A percentile compares a stretch with the other conserved stretches of the same genome.
phyloP scores from a whole-genome alignment of 1,140 invertebrate genomes.

The Philaenus spumarius region DNA sequence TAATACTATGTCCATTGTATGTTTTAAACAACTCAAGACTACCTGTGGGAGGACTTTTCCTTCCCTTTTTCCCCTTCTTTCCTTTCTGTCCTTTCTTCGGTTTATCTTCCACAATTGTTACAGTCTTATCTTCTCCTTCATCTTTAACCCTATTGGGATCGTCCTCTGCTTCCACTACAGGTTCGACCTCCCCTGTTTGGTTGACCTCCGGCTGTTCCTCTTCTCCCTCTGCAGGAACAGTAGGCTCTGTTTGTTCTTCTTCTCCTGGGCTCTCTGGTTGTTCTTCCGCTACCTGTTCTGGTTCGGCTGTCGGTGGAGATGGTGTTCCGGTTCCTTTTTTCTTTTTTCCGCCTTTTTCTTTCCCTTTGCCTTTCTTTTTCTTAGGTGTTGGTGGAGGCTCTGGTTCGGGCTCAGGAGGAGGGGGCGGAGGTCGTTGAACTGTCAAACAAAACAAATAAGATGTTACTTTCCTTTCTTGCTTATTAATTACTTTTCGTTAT shows the following conservation, averaged over 20 bases:
- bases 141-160: constrained; percentile 1
- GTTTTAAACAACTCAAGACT: no score
- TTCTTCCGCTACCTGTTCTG: no score
- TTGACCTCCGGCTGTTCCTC: constrained; percentile 34
- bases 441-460: not conserved
- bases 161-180: constrained; percentile 17
- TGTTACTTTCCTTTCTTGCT: no score
- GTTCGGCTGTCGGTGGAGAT: no score
- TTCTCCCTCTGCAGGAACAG: not conserved
- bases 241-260: constrained; percentile 12
- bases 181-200: constrained; percentile 33
- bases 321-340: constrained; percentile 16
- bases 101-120: constrained; percentile 21
- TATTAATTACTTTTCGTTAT: no score
- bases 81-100: constrained; percentile 38
- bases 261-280: constrained; percentile 7
- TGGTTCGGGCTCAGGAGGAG: constrained; percentile 11
- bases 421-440: not conserved
- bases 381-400: constrained; percentile 5
- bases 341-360: constrained; percentile 23
- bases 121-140: constrained; percentile 12
- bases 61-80: constrained; percentile 32
- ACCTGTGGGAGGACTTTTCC: constrained; percentile 27
- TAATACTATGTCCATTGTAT: no score
- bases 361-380: constrained; percentile 19